A percentile compares a stretch with the other conserved stretches of the same genome.
These are phyloP conservation scores for Oedothorax gibbosus DNA, from an alignment of 1,140 invertebrate species.

Conservation along the genomic window DNA sequence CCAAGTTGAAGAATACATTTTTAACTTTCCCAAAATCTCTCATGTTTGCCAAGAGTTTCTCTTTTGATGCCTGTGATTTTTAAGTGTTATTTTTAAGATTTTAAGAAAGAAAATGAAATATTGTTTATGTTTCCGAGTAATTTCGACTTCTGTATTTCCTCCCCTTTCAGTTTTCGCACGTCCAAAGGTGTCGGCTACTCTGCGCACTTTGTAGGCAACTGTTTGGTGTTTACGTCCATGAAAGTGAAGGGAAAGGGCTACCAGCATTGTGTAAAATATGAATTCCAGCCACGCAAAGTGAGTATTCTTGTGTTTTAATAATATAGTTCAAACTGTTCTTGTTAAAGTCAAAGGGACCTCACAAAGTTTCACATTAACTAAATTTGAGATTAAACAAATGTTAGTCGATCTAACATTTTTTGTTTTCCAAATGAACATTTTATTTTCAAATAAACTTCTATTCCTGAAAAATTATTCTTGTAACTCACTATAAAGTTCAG, in stretches of 20 bases:
- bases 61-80: no score
- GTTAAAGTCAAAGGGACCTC: not conserved
- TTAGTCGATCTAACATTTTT: no score
- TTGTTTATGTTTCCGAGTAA: no score
- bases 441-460: no score
- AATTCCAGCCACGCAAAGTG: constrained; percentile 97
- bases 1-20: no score
- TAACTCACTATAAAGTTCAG: no score
- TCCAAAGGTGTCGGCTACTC: constrained; percentile 99
- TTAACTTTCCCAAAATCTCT: no score
- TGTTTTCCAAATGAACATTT: no score
- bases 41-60: not conserved
- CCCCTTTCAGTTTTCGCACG: constrained; percentile 91
- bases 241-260: constrained; percentile 99
- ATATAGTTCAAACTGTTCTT: not conserved
- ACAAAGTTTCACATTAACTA: not conserved
- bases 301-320: constrained; percentile 53
- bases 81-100: not conserved
- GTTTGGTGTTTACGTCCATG: constrained; percentile 97
- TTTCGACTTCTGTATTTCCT: not conserved
- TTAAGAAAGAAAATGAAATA: not conserved
- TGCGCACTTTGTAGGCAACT: constrained; percentile 98
- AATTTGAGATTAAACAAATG: not conserved
- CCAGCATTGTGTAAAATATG: constrained; percentile 99
- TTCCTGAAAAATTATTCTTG: no score